Evolutionary conservation across 2,797 vertebrate genomes (phyloP).

Genomic region (Atherinosoma microstoma): DNA sequence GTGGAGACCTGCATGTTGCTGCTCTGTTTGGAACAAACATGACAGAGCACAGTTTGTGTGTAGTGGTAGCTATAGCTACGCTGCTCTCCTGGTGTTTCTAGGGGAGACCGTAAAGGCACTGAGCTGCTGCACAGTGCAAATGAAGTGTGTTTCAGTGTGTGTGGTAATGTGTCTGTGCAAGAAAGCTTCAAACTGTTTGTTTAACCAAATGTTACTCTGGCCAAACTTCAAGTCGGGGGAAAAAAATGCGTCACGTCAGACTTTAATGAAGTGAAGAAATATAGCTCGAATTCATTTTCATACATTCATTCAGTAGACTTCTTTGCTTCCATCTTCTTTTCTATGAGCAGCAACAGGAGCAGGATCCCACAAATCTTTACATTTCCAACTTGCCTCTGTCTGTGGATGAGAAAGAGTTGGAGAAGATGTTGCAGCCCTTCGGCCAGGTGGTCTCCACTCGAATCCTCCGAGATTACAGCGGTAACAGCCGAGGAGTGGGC

Average conservation of each 20-base stretch:
- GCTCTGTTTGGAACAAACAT: slow-evolving; percentile 68
- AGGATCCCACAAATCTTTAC: slow-evolving; percentile 98
- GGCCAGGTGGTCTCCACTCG: slow-evolving; percentile 98
- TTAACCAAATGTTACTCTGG: slow-evolving; percentile 44
- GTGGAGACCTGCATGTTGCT: slow-evolving; percentile 58
- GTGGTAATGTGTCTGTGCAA: slow-evolving; percentile 19
- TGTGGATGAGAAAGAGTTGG: slow-evolving; percentile 98
- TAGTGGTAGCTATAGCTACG: slow-evolving; percentile 74
- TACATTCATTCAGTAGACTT: background rate
- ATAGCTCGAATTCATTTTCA: background rate
- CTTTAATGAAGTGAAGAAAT: slow-evolving; percentile 3
- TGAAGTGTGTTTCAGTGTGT: slow-evolving; percentile 35
- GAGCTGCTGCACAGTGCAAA: slow-evolving; percentile 52
- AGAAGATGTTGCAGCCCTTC: slow-evolving; percentile 96
- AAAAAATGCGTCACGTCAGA: background rate
- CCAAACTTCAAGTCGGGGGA: slow-evolving; percentile 11
- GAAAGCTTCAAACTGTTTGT: slow-evolving; percentile 43
- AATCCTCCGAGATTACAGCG: slow-evolving; percentile 95
- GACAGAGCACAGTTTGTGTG: slow-evolving; percentile 66
- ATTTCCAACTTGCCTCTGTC: slow-evolving; percentile 98
- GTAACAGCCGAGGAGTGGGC: slow-evolving; percentile 96
- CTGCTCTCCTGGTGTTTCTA: slow-evolving; percentile 73
- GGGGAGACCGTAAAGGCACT: slow-evolving; percentile 56
- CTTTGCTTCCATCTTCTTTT: slow-evolving; percentile 33
- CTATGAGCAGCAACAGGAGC: slow-evolving; percentile 94